phyloP scores from a whole-genome alignment of 2,113 vertebrate genomes.

The Thamnophis sirtalis region DNA sequence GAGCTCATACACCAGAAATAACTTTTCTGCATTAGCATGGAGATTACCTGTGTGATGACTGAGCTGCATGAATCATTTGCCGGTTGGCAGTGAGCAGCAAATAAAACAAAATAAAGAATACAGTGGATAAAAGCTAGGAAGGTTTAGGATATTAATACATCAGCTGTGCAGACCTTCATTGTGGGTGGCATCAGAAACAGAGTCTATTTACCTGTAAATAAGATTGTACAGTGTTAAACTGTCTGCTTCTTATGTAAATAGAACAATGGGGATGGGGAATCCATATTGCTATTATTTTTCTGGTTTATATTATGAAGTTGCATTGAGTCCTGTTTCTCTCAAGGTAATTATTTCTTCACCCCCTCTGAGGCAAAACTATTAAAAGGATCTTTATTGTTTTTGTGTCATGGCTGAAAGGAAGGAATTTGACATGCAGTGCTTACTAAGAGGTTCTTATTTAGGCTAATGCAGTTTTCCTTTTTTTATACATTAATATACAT shows the following conservation, averaged over 20 bases:
- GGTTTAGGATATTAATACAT: constrained; percentile 23
- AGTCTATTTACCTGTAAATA: constrained; percentile 33
- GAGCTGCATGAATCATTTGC: neutral
- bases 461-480: constrained; percentile 16
- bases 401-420: constrained; percentile 42
- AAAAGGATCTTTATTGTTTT: constrained; percentile 51
- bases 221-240: constrained; percentile 14
- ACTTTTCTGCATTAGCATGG: neutral
- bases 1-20: constrained; percentile 2
- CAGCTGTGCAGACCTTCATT: neutral
- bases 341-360: constrained; percentile 36
- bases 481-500: neutral
- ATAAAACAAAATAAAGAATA: constrained; percentile 21
- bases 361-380: constrained; percentile 47
- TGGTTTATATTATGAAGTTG: constrained; percentile 41
- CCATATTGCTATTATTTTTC: constrained; percentile 20
- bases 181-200: neutral
- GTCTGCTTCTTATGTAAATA: constrained; percentile 46
- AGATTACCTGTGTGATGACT: neutral
- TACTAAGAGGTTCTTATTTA: constrained; percentile 26
- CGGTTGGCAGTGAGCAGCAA: constrained; percentile 9
- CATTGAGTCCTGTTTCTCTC: constrained; percentile 32
- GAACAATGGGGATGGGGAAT: constrained; percentile 24
- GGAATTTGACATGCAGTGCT: constrained; percentile 34
- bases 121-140: neutral